Conservation (phyloP, 2,113 vertebrate genomes). For the Mesoclemmys tuberculata region DNA sequence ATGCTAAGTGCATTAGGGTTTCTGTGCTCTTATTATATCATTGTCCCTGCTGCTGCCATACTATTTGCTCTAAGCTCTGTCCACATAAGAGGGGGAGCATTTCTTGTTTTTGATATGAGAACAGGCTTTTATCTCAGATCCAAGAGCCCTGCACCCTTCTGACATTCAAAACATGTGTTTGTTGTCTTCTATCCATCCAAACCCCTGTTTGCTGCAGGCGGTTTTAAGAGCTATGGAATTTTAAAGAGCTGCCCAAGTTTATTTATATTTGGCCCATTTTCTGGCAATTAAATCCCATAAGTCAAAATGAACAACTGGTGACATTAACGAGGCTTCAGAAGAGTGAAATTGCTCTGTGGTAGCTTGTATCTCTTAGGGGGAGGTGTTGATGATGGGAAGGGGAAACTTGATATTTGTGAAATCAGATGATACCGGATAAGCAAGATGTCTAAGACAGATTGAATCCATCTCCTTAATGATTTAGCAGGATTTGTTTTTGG, state of each 20-base stretch:
- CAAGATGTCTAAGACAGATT: conserved; percentile 33
- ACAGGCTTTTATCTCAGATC: neutral
- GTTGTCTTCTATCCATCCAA: neutral
- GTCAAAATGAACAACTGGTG: conserved; percentile 46
- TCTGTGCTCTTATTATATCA: rapidly evolving
- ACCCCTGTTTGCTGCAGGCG: neutral
- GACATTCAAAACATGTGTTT: neutral
- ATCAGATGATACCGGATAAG: conserved; percentile 46
- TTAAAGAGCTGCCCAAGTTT: neutral
- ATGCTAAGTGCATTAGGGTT: rapidly evolving
- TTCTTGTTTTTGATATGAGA: neutral
- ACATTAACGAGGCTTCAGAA: conserved; percentile 52
- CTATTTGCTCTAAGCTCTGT: neutral
- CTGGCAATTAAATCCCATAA: conserved; percentile 44
- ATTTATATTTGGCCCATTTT: conserved; percentile 34
- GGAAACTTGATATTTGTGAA: conserved; percentile 64
- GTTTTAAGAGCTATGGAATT: neutral
- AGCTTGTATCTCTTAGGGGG: neutral
- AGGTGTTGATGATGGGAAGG: conserved; percentile 36
- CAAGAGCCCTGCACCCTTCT: neutral
- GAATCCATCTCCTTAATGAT: conserved; percentile 53
- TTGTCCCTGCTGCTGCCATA: rapidly evolving
- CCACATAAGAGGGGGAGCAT: neutral
- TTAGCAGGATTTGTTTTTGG: conserved; percentile 16
- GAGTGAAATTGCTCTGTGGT: conserved; percentile 5